A percentile compares a stretch with the other conserved stretches of the same genome.
Conservation (phyloP, 2,113 vertebrate genomes). For the Andinoacara biseriatus region DNA sequence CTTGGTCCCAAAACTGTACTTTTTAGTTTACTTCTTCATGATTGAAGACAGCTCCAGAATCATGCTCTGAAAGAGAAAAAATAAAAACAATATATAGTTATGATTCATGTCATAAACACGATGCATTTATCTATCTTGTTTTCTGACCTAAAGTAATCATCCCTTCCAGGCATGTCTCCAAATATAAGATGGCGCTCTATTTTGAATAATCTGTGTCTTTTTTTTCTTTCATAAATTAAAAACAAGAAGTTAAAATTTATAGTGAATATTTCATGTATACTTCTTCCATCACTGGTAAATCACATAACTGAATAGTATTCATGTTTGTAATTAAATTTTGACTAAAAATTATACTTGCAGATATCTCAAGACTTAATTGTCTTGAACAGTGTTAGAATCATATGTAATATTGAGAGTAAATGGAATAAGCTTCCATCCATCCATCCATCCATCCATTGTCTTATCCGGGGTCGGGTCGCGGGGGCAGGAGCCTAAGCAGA, state of each 20-base stretch:
- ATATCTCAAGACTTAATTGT: not conserved
- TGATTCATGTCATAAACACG: not conserved
- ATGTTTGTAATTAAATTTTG: too few relatives aligned
- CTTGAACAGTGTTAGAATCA: not conserved
- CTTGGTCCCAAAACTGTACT: not conserved
- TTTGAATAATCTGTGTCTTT: not conserved
- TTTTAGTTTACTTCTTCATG: conserved; percentile 89
- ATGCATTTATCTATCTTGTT: not conserved
- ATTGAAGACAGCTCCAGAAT: conserved; percentile 95
- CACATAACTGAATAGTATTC: too few relatives aligned
- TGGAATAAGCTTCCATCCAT: too few relatives aligned
- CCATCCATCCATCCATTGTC: too few relatives aligned
- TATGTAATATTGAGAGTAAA: not conserved
- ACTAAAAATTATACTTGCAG: too few relatives aligned
- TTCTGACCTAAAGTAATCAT: not conserved
- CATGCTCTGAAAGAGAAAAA: conserved; percentile 87
- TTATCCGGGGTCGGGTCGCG: too few relatives aligned
- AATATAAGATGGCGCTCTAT: too few relatives aligned
- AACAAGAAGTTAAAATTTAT: too few relatives aligned
- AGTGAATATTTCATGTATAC: too few relatives aligned
- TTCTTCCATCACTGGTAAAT: too few relatives aligned
- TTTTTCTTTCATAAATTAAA: too few relatives aligned
- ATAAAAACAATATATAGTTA: not conserved
- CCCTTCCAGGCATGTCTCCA: not conserved
- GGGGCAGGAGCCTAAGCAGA: too few relatives aligned